phyloP scores from a whole-genome alignment of 2,888 invertebrate genomes.

The Leucoma salicis region DNA sequence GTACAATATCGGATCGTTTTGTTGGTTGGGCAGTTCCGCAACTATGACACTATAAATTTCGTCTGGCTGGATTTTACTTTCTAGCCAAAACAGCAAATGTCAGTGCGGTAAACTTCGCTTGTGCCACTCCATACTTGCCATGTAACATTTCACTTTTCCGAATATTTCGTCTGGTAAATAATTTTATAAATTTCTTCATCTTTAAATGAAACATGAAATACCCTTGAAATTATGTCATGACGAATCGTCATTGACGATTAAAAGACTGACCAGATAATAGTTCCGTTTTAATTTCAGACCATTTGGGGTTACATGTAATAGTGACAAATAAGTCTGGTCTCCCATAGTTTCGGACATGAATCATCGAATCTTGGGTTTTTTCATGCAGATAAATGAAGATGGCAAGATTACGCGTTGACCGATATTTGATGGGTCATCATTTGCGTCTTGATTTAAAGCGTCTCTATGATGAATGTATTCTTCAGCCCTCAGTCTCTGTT shows the following conservation, averaged over 20 bases:
- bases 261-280: slow-evolving; percentile 4
- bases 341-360: slow-evolving; percentile 14
- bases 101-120: slow-evolving; percentile 6
- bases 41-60: not conserved
- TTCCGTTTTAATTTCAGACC: slow-evolving; percentile 7
- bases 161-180: slow-evolving; percentile 13
- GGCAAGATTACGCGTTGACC: not conserved
- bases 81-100: slow-evolving; percentile 1
- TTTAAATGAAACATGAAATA: slow-evolving; percentile 4
- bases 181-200: slow-evolving; percentile 4
- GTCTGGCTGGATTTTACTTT: slow-evolving; percentile 1
- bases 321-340: slow-evolving; percentile 28
- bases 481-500: not conserved
- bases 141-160: slow-evolving; percentile 1
- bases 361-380: not conserved
- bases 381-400: not conserved
- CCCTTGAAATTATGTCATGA: not conserved
- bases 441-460: not conserved
- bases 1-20: not conserved
- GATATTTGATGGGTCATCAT: not conserved
- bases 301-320: slow-evolving; percentile 26
- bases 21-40: slow-evolving; percentile 1
- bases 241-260: slow-evolving; percentile 10
- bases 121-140: slow-evolving; percentile 9
- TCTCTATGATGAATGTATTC: not conserved